Evolutionary conservation across 2,888 invertebrate genomes (phyloP).

Genomic region (Drosophila falleni): DNA sequence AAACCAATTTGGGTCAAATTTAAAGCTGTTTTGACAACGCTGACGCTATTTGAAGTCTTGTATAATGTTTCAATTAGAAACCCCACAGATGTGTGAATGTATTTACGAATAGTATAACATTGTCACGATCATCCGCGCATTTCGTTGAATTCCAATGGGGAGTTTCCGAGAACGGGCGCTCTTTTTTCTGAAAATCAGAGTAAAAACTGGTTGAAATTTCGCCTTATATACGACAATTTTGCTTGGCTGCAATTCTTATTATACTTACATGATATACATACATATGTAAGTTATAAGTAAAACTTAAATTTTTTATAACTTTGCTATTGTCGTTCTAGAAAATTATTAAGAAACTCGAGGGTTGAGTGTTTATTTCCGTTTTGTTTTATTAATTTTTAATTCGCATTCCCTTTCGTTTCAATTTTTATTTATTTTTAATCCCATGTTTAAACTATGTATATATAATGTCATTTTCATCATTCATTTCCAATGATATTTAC

Average conservation of each 20-base stretch:
- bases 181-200: slow-evolving; percentile 58
- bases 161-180: slow-evolving; percentile 56
- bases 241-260: slow-evolving; percentile 34
- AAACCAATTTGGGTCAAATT: slow-evolving; percentile 69
- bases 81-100: slow-evolving; percentile 15
- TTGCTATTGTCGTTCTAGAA: slow-evolving; percentile 21
- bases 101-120: slow-evolving; percentile 30
- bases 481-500: slow-evolving; percentile 74
- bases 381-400: slow-evolving; percentile 60
- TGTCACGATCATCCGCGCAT: slow-evolving; percentile 49
- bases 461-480: slow-evolving; percentile 75
- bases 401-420: slow-evolving; percentile 61
- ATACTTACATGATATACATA: slow-evolving; percentile 25
- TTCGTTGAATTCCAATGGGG: slow-evolving; percentile 48
- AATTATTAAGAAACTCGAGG: slow-evolving; percentile 52
- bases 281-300: not conserved
- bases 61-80: slow-evolving; percentile 73
- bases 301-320: slow-evolving; percentile 8
- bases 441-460: slow-evolving; percentile 79
- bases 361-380: slow-evolving; percentile 61
- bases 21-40: slow-evolving; percentile 43
- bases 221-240: slow-evolving; percentile 30
- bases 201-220: slow-evolving; percentile 57
- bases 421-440: slow-evolving; percentile 71
- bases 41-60: slow-evolving; percentile 50